These are phyloP conservation scores for Lophura nycthemera DNA, from an alignment of 2,113 vertebrate species.

Conservation along the genomic window DNA sequence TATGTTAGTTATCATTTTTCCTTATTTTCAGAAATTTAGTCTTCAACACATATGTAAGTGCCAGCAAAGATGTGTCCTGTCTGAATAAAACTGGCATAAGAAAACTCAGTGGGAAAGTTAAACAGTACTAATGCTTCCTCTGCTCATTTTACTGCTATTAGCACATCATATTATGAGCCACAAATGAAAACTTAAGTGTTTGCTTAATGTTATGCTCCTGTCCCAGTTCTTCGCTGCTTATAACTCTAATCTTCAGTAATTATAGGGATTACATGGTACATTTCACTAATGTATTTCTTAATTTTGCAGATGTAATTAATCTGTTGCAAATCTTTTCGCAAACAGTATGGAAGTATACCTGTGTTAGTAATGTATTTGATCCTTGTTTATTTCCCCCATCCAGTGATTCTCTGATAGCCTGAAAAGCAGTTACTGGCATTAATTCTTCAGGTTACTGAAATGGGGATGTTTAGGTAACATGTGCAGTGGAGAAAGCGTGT, in stretches of 20 bases:
- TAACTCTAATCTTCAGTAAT: background rate
- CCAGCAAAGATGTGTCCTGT: background rate
- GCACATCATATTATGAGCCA: background rate
- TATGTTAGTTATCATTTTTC: background rate
- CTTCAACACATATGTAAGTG: background rate
- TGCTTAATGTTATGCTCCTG: background rate
- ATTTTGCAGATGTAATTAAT: background rate
- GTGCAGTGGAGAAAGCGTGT: background rate
- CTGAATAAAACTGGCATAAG: background rate
- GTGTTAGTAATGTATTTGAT: background rate
- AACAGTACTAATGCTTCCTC: background rate
- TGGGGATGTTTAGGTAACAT: background rate
- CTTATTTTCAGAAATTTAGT: background rate
- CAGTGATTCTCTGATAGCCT: background rate
- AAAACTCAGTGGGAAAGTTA: background rate
- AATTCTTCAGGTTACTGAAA: background rate
- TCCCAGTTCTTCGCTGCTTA: background rate
- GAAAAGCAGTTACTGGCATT: background rate
- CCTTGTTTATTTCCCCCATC: background rate
- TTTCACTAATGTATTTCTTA: background rate
- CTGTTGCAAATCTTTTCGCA: background rate
- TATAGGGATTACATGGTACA: background rate
- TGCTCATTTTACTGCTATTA: background rate
- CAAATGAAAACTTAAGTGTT: background rate
- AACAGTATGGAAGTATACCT: background rate